Evolutionary conservation across 2,888 invertebrate genomes (phyloP), one percentile per base, ranked within the genome.

Genomic region (Plebejus melissa): DNA sequence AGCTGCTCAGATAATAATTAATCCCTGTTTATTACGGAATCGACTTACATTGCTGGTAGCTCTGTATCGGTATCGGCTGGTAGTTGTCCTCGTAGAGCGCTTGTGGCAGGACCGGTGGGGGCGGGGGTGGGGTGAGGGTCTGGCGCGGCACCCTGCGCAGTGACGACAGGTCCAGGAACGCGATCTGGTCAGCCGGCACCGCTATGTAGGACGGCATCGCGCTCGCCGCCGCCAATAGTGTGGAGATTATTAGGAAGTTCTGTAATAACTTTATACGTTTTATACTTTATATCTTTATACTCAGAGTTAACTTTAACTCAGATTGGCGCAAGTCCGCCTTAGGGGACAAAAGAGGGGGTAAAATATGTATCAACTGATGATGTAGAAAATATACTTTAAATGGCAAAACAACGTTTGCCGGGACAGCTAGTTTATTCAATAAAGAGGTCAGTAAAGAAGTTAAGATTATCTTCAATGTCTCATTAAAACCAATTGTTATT

Each of bases 201-300:
- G 95, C 95, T 78, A 95, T 94, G 89, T 94, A 95, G 16, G 94
- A 94, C 0, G 95, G 94, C 82, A 93, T 92, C 28, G 94, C 95
- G 71, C 86, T 77, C 1, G 86, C 86, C 28, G 85, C 82, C 70
- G 87, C 87, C 6, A 84, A 83, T 38, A 88, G 69, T 58, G 88
- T 81, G 41, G 86, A 82, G 75, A 92, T 78, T 72, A 90, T 84
- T 78, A 90, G 69, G 54, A 86, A 78, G 76, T 87, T 83, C 93
- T 93, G 90, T 75, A 81, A 82, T 77, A 7, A 22, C 22, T 22
- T 22, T 22, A 22, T 22, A 22, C 22, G 22, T 22, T 22, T 22
- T 22, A 22, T 22, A 22, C 22, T 22, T 22, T 22, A 22, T 22
- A 22, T 22, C 22, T 22, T 22, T 22, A 22, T 22, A 22, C 22